Conservation (phyloP, 2,888 invertebrate genomes). For the Andrena marginata region DNA sequence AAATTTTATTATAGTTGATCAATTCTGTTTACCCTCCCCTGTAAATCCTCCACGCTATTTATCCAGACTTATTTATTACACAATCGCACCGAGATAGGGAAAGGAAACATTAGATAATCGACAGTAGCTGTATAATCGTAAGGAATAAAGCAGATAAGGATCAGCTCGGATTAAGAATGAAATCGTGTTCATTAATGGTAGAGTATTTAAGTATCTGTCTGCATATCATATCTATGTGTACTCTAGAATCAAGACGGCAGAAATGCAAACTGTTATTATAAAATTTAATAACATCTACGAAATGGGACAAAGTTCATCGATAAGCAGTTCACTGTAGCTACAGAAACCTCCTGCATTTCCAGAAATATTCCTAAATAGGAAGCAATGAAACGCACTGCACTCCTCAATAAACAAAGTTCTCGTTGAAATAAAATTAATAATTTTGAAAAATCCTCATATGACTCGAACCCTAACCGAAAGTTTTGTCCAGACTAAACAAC, state of each 20-base stretch:
- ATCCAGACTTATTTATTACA: neutral
- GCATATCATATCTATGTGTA: neutral
- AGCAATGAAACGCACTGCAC: neutral
- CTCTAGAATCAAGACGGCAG: neutral
- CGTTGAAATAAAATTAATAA: neutral
- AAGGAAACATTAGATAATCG: conserved; percentile 7
- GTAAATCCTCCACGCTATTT: neutral
- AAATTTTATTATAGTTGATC: neutral
- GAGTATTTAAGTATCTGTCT: neutral
- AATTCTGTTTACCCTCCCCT: neutral
- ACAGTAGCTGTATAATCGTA: neutral
- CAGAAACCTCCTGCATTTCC: neutral
- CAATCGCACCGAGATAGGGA: conserved; percentile 2
- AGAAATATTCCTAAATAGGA: neutral
- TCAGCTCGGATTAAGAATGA: neutral
- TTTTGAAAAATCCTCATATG: neutral
- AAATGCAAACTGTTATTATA: neutral
- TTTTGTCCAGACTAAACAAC: neutral
- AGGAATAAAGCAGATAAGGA: neutral
- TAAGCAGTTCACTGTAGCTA: neutral
- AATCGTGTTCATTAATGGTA: neutral
- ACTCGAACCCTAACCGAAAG: neutral
- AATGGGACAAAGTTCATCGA: neutral
- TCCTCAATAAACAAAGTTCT: neutral
- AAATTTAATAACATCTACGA: neutral